Evolutionary conservation across 1,140 invertebrate species (phyloP).

Genomic region (Caenorhabditis brenneri): DNA sequence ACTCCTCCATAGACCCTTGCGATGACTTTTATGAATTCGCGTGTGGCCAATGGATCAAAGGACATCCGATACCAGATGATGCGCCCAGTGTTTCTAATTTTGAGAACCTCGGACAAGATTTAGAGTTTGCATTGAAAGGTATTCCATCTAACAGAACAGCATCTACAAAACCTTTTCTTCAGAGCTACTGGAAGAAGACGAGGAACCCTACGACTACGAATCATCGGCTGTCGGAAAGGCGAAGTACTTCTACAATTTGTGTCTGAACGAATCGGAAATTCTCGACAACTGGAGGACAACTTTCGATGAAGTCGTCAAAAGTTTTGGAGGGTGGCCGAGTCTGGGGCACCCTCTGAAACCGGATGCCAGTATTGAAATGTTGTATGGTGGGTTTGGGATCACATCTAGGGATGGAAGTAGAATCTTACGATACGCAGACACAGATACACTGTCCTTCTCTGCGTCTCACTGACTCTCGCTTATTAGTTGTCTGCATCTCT

Average conservation of each 20-base stretch:
- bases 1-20: constrained; percentile 74
- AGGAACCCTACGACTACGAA: constrained; percentile 60
- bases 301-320: constrained; percentile 63
- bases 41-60: constrained; percentile 73
- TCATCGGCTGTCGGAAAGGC: constrained; percentile 67
- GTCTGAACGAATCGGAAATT: constrained; percentile 70
- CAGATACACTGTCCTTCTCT: no score
- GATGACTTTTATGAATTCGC: constrained; percentile 92
- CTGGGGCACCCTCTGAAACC: constrained; percentile 55
- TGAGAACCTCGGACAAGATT: constrained; percentile 69
- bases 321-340: constrained; percentile 69
- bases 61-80: constrained; percentile 72
- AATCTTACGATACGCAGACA: no score
- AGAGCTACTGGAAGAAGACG: constrained; percentile 66
- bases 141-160: background rate
- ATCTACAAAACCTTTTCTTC: background rate
- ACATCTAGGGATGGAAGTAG: no score
- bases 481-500: no score
- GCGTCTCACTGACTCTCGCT: no score
- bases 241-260: constrained; percentile 70
- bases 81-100: constrained; percentile 71
- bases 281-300: constrained; percentile 64
- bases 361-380: constrained; percentile 59
- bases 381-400: constrained; percentile 60
- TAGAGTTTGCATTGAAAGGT: constrained; percentile 70